phyloP scores from a whole-genome alignment of 2,888 invertebrate species.

The Artemia sp. region DNA sequence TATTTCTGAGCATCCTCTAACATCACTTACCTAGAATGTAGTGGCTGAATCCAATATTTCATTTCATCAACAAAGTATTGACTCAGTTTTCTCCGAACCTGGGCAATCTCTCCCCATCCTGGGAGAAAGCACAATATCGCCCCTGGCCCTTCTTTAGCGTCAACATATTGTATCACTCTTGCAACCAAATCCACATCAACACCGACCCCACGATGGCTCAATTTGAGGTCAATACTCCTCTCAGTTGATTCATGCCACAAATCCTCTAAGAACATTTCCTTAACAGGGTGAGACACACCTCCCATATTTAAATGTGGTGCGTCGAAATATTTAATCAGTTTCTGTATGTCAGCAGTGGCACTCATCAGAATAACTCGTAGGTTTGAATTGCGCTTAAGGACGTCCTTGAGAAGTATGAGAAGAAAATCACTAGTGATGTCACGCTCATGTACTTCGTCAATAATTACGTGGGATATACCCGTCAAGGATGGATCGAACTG shows the following conservation, averaged over 20 bases:
- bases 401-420: constrained; percentile 40
- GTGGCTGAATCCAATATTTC: constrained; percentile 30
- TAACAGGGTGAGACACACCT: constrained; percentile 44
- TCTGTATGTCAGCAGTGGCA: constrained; percentile 46
- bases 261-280: constrained; percentile 39
- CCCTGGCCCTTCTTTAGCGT: constrained; percentile 41
- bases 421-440: constrained; percentile 50
- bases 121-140: constrained; percentile 56
- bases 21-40: constrained; percentile 37
- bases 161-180: constrained; percentile 42
- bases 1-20: too few relatives aligned
- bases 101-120: constrained; percentile 52
- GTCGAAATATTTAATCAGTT: constrained; percentile 42
- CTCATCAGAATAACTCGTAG: constrained; percentile 49
- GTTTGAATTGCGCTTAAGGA: constrained; percentile 38
- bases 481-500: constrained; percentile 31
- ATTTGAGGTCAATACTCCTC: not conserved
- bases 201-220: constrained; percentile 14
- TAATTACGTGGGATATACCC: constrained; percentile 46
- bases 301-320: constrained; percentile 35
- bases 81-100: constrained; percentile 37
- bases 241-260: too few relatives aligned
- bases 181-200: constrained; percentile 34
- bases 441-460: constrained; percentile 58
- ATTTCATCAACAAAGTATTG: constrained; percentile 24